A percentile compares a stretch with the other conserved stretches of the same genome.
phyloP scores from a whole-genome alignment of 2,888 invertebrate genomes.

The Ornithoptera alexandrae region DNA sequence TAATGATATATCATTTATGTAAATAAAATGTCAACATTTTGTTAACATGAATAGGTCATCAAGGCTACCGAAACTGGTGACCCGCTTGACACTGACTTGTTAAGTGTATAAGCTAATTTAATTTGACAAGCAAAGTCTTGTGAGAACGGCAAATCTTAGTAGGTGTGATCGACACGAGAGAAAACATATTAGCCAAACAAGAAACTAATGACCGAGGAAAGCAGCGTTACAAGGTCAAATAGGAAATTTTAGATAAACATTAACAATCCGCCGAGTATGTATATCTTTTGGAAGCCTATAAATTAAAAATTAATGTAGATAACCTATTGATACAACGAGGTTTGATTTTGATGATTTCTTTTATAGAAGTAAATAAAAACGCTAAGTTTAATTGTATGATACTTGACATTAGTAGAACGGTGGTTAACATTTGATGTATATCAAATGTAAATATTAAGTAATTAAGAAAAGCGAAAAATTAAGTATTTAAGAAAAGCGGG shows the following conservation, averaged over 20 bases:
- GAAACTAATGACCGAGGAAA: slow-evolving; percentile 2
- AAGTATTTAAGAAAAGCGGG: no score
- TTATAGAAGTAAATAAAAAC: no score
- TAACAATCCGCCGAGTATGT: not conserved
- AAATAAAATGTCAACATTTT: slow-evolving; percentile 13
- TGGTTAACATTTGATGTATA: no score
- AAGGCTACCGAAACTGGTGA: slow-evolving; percentile 9
- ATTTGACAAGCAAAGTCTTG: not conserved
- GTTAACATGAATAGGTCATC: slow-evolving; percentile 8
- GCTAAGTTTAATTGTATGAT: no score
- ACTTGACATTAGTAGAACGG: no score
- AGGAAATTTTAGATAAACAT: slow-evolving; percentile 15
- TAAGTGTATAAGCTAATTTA: slow-evolving; percentile 15
- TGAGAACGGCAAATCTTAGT: slow-evolving; percentile 10
- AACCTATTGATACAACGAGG: no score
- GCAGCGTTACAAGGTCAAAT: slow-evolving; percentile 15
- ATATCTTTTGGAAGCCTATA: no score
- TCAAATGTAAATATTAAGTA: no score
- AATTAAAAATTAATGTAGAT: not conserved
- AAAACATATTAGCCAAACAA: slow-evolving; percentile 14
- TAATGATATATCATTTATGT: slow-evolving; percentile 1
- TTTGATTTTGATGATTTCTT: no score
- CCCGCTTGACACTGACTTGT: slow-evolving; percentile 1
- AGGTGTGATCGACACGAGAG: slow-evolving; percentile 4
- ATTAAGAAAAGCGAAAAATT: no score